phyloP scores from a whole-genome alignment of 2,797 vertebrate genomes.

The Antrozous pallidus region DNA sequence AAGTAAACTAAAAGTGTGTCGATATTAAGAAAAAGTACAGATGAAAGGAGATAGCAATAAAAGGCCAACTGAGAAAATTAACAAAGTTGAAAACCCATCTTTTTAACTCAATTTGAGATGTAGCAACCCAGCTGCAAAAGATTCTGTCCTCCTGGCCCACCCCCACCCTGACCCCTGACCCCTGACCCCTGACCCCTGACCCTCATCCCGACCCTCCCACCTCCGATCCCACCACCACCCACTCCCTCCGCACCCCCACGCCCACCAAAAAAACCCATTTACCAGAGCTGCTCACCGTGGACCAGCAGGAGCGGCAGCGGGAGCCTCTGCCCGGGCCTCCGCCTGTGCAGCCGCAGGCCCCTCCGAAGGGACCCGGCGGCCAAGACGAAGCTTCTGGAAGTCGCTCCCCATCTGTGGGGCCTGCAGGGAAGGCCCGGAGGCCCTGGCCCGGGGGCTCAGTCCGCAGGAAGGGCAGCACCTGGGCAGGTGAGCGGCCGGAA shows the following conservation, averaged over 20 bases:
- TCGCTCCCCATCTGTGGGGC: background rate
- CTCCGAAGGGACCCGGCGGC: too few relatives aligned
- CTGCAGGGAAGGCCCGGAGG: background rate
- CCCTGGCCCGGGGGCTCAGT: background rate
- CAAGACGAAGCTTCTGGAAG: too few relatives aligned
- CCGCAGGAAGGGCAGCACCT: background rate
- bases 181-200: too few relatives aligned
- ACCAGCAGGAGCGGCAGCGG: background rate
- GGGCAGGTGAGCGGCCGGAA: background rate
- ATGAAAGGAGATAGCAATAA: background rate
- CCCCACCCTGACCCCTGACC: too few relatives aligned
- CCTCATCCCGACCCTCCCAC: fast-evolving
- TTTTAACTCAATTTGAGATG: background rate
- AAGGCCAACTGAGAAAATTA: background rate
- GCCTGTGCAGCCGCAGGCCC: background rate
- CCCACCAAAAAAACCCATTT: too few relatives aligned
- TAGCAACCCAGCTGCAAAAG: background rate
- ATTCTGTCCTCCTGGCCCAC: background rate
- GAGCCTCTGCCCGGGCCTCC: background rate
- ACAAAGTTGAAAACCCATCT: background rate
- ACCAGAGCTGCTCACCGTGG: too few relatives aligned
- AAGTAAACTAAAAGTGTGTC: background rate
- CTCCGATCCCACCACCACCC: too few relatives aligned
- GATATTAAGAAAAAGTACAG: background rate
- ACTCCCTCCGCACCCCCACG: too few relatives aligned